Base-by-base conservation (phyloP, 2,113 vertebrate species). In the rabbit (Oryctolagus cuniculus) region DNA sequence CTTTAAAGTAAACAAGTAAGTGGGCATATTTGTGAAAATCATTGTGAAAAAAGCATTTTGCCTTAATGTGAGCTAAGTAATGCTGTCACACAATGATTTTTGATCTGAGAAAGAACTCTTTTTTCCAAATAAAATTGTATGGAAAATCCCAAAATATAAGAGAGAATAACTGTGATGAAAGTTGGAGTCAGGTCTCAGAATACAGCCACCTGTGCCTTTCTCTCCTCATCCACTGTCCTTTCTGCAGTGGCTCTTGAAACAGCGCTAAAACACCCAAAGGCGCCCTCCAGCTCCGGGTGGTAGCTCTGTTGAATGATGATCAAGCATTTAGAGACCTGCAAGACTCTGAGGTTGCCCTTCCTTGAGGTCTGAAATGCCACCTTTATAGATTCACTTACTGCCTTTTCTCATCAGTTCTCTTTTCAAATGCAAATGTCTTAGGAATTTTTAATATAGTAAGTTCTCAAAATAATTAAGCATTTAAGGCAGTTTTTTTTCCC, bases 341-440 rank as follows among this genome's bases (percentile, higher is more conserved):
- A 55, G 64, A 53, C 73, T 91, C 78, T 91, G 29, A 58, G 73
- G 44, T 7, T 29, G 51, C 44, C 70, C n/a, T 90, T 75, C 17
- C 8, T 61, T 10, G 27, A 38, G 34, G 11, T 87, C 75, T 87
- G 87, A 89, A 92, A 80, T 58, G 64, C 66, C 36, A 80, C 67
- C 67, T 15, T 84, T 70, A 64, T 38, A 63, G 17, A 61, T 55
- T 95, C 31, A 80, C 73, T 86, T 94, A 51, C 7, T 84, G 70
- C 64, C 44, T 70, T 58, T 10, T 36, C 58, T 73, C 80, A 10
- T 87, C 81, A 75, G 38, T 86, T 74, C 73, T 94, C 83, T 87
- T 96, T 96, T 95, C 83, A 95, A 69, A 85, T 70, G 69, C 92
- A 96, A 61, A 88, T 90, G 2, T 66, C n/a, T 63, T 89, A 29